phyloP scores from a whole-genome alignment of 2,113 vertebrate species.

The Spea bombifrons region DNA sequence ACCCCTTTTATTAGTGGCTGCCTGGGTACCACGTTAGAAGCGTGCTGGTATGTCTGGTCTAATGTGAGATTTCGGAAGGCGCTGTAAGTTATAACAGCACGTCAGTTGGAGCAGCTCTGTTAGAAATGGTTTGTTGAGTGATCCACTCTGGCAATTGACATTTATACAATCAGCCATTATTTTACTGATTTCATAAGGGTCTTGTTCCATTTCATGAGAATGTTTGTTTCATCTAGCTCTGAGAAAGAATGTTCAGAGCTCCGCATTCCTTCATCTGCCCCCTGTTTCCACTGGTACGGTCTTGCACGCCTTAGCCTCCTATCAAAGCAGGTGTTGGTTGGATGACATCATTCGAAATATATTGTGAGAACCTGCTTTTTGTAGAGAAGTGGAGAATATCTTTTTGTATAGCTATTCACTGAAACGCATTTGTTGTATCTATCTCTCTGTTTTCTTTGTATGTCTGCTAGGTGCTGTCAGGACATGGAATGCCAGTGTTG shows the following conservation, averaged over 20 bases:
- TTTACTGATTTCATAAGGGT: background rate
- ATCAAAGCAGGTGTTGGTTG: conserved; percentile 6
- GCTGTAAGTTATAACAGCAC: background rate
- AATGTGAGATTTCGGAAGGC: background rate
- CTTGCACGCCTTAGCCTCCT: background rate
- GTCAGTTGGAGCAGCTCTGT: background rate
- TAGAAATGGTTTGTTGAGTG: background rate
- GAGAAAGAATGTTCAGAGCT: conserved; percentile 2
- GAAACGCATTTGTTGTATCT: conserved; percentile 12
- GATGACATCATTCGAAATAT: conserved; percentile 21
- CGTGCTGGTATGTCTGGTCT: too few relatives aligned
- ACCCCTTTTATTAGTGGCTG: too few relatives aligned
- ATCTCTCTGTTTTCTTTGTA: conserved; percentile 13
- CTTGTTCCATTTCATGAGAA: background rate
- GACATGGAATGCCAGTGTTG: conserved; percentile 64
- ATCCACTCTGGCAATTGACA: background rate
- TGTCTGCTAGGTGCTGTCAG: conserved; percentile 57
- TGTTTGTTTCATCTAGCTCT: conserved; percentile 7
- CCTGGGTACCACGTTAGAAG: too few relatives aligned
- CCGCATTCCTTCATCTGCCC: background rate
- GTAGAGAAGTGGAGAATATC: conserved; percentile 5
- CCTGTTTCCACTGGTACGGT: background rate
- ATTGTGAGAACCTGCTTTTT: conserved; percentile 6
- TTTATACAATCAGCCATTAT: background rate
- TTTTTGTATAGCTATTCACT: background rate